A percentile compares a stretch with the other conserved stretches of the same genome.
Evolutionary conservation across 2,797 vertebrate species (phyloP).

Genomic region (Danionella dracula): DNA sequence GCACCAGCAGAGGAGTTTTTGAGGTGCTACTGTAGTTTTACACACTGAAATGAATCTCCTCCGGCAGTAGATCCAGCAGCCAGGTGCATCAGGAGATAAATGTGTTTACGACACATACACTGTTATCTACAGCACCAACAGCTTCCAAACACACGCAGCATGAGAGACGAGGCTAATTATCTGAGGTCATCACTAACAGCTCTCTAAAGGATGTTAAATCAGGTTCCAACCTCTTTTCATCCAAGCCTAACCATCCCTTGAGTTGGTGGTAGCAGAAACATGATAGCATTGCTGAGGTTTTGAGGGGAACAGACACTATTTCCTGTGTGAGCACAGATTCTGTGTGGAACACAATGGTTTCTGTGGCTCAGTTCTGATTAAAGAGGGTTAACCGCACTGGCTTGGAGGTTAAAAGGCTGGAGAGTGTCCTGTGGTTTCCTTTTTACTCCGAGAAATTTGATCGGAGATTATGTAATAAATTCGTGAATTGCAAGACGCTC

Average conservation of each 20-base stretch:
- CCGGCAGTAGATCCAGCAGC: conserved; percentile 22
- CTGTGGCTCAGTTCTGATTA: neutral
- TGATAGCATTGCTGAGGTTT: neutral
- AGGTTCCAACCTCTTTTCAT: neutral
- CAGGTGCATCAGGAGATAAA: conserved; percentile 28
- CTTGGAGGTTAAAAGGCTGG: neutral
- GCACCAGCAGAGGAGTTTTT: neutral
- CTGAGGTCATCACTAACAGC: conserved; percentile 12
- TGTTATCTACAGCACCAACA: neutral
- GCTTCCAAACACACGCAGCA: neutral
- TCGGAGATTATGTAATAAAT: conserved; percentile 8
- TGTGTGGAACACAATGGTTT: neutral
- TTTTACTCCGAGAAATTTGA: conserved; percentile 8
- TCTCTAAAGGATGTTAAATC: neutral
- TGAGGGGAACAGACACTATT: neutral
- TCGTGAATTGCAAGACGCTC: neutral
- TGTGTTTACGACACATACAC: conserved; percentile 1
- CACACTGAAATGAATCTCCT: conserved; percentile 11
- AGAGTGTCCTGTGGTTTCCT: neutral
- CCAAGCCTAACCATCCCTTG: neutral
- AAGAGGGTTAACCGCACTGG: neutral
- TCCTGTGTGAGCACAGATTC: neutral
- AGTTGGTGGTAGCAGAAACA: neutral
- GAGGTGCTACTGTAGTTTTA: neutral
- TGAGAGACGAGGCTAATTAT: conserved; percentile 19